Base-by-base conservation (phyloP, 2,113 vertebrate genomes). In the Campylorhamphus procurvoides region DNA sequence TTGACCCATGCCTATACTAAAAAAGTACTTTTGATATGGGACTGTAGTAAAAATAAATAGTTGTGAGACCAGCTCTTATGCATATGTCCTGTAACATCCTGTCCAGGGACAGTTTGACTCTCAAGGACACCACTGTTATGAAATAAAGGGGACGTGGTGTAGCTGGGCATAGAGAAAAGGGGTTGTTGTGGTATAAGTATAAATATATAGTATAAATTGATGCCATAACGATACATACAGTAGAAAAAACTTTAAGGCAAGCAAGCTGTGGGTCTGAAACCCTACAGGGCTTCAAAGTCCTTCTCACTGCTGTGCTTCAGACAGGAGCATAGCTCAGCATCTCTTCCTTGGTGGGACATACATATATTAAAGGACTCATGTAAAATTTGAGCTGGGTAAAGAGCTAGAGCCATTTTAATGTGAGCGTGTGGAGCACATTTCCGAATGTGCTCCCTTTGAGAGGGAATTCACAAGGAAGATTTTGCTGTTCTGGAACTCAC, bases 401-500 rank as follows among this genome's bases (percentile, higher is more conserved):
- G 64, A 82, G 44, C 85, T 91, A 60, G 63, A 86, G 75, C 56
- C 64, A 49, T 81, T 90, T 95, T 93, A 64, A 75, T 89, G 42
- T 71, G 64, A 86, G 78, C 1, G 0, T 86, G 47, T 72, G 67
- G 76, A 59, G 81, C 63, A 58, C 67, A 46, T 90, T 96, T 86
- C 64, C 94, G 82, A 95, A 96, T 63, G 35, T 49, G 47, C 6
- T 78, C 35, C n/a, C 69, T 94, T 60, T 93, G 84, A 92, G 83
- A 84, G 25, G 28, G 84, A 92, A 62, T 50, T 89, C 0, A 17
- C 68, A 86, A 87, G 20, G 75, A 95, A 96, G 82, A 71, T 84
- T 95, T 96, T 58, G 68, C 85, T 1, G 12, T 88, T 93, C 94
- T 95, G 92, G 92, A 95, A 75, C 96, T 95, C 93, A 86, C 90